A percentile compares a stretch with the other conserved stretches of the same genome.
Evolutionary conservation across 2,888 invertebrate genomes (phyloP).

Genomic region (Eustalomyia histrio): DNA sequence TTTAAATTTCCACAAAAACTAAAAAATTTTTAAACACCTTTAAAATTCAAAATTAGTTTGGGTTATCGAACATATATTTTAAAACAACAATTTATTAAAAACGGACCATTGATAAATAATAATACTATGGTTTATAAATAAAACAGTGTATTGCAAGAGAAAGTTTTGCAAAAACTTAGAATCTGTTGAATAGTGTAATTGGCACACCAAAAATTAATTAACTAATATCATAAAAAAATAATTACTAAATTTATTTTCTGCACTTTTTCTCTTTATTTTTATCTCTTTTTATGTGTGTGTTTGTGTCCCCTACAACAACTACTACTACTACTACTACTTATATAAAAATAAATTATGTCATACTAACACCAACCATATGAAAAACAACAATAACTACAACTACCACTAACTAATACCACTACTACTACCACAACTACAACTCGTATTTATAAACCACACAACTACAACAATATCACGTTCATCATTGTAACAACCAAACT

Average conservation of each 20-base stretch:
- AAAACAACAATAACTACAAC: conserved; percentile 45
- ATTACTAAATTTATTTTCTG: conserved; percentile 34
- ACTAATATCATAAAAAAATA: conserved; percentile 1
- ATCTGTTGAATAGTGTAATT: too few species aligned
- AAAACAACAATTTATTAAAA: too few species aligned
- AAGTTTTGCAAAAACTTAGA: too few species aligned
- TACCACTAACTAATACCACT: conserved; percentile 56
- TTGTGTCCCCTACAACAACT: conserved; percentile 30
- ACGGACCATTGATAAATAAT: too few species aligned
- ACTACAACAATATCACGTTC: conserved; percentile 34
- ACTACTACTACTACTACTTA: conserved; percentile 11
- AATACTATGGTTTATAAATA: too few species aligned
- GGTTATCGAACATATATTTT: too few species aligned
- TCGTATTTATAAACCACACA: conserved; percentile 28
- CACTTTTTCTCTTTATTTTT: conserved; percentile 46
- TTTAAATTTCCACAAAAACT: too few species aligned
- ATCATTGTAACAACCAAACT: conserved; percentile 46
- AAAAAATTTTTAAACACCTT: too few species aligned
- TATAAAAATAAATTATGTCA: conserved; percentile 26
- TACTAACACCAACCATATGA: conserved; percentile 31
- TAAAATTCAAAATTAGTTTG: too few species aligned
- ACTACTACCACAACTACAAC: conserved; percentile 58
- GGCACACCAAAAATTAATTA: background rate
- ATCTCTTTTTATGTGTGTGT: conserved; percentile 38
- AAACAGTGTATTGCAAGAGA: too few species aligned